phyloP scores from a whole-genome alignment of 2,113 vertebrate genomes.

The Todiramphus saurophagus region DNA sequence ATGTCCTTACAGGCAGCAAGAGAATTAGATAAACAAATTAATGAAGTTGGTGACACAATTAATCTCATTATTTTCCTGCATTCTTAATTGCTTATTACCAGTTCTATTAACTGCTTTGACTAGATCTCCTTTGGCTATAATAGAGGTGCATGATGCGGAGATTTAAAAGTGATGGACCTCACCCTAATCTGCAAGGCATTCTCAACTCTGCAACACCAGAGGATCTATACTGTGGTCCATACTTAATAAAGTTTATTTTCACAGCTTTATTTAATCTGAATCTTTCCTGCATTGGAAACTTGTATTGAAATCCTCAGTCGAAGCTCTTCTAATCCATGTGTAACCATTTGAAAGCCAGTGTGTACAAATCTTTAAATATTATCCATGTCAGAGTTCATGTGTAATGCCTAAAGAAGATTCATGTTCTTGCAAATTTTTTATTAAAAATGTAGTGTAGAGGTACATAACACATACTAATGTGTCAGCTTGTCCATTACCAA shows the following conservation, averaged over 20 bases:
- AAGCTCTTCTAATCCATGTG: not conserved
- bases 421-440: not conserved
- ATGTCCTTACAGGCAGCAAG: not conserved
- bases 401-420: not conserved
- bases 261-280: not conserved
- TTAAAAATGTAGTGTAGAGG: not conserved
- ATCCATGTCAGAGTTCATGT: not conserved
- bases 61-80: not conserved
- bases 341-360: not conserved
- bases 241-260: not conserved
- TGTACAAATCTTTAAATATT: not conserved
- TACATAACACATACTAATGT: not conserved
- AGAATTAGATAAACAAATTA: conserved; percentile 15
- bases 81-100: conserved; percentile 15
- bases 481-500: not conserved
- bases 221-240: not conserved
- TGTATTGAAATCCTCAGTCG: not conserved
- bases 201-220: not conserved
- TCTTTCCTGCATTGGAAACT: not conserved
- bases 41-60: conserved; percentile 1
- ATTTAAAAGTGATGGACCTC: not conserved
- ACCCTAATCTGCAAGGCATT: not conserved
- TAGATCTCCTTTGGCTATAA: not conserved
- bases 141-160: not conserved
- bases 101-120: not conserved